phyloP scores from a whole-genome alignment of 2,113 vertebrate species.

The Podiceps cristatus region DNA sequence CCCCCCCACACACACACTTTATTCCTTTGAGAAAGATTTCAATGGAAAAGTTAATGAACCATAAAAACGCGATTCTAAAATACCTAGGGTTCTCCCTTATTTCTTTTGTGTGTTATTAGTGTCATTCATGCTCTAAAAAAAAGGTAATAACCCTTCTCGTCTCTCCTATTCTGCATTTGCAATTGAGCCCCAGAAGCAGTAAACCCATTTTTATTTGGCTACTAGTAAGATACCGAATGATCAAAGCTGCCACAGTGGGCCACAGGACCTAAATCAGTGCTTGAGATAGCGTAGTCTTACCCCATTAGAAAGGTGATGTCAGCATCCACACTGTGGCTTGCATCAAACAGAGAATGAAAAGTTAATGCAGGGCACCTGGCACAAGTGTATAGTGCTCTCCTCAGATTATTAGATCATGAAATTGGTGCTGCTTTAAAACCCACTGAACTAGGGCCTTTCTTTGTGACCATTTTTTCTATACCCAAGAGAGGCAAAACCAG shows the following conservation, averaged over 20 bases:
- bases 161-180: neutral
- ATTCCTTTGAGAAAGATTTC: neutral
- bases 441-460: neutral
- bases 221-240: neutral
- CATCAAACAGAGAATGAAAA: neutral
- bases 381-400: neutral
- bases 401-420: neutral
- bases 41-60: neutral
- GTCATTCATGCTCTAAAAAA: neutral
- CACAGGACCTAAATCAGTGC: fast-evolving
- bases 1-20: neutral
- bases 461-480: neutral
- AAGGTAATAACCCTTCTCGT: neutral
- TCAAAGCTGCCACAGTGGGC: neutral
- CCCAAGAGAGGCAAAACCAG: neutral
- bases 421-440: neutral
- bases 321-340: neutral
- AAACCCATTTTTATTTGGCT: neutral
- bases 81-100: neutral
- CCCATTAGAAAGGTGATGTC: neutral
- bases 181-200: neutral
- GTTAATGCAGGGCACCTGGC: neutral
- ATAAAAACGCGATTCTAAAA: neutral
- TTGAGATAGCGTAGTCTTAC: fast-evolving
- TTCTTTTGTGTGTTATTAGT: neutral